These are phyloP conservation scores for Papilio glaucus DNA, from an alignment of 1,140 invertebrate species.

Conservation along the genomic window DNA sequence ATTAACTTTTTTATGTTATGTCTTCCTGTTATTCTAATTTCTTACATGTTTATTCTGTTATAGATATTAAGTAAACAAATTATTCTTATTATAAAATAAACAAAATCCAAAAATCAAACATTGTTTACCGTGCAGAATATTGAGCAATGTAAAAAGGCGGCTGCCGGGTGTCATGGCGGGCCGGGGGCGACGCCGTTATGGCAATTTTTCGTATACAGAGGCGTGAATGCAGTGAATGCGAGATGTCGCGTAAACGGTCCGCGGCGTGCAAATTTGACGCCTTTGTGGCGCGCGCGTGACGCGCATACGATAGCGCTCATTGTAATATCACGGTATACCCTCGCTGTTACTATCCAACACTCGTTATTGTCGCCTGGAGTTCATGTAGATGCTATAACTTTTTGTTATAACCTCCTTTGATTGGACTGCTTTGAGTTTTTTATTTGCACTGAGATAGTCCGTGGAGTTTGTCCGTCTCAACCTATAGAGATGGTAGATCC, in stretches of 20 bases:
- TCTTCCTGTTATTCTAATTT: no score
- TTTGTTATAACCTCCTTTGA: background rate
- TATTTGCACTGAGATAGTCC: no score
- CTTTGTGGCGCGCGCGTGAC: conserved; percentile 76
- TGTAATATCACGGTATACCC: conserved; percentile 42
- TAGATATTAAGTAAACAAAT: background rate
- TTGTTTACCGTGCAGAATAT: conserved; percentile 16
- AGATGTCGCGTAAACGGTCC: conserved; percentile 72
- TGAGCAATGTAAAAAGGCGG: conserved; percentile 19
- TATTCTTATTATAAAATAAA: conserved; percentile 31
- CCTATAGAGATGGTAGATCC: no score
- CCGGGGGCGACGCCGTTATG: conserved; percentile 65
- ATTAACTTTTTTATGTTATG: no score
- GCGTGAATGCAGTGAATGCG: conserved; percentile 72
- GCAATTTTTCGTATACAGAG: conserved; percentile 78
- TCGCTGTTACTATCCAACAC: conserved; percentile 36
- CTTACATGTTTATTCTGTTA: no score
- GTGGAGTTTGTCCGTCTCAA: no score
- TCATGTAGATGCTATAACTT: background rate
- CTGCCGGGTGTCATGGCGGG: conserved; percentile 59
- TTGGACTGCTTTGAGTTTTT: background rate
- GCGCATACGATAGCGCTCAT: conserved; percentile 58
- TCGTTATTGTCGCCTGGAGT: conserved; percentile 17
- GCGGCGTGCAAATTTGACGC: conserved; percentile 80
- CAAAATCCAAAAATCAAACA: conserved; percentile 40